Conservation (phyloP, 2,797 vertebrate genomes). For the Hemibagrus guttatus region DNA sequence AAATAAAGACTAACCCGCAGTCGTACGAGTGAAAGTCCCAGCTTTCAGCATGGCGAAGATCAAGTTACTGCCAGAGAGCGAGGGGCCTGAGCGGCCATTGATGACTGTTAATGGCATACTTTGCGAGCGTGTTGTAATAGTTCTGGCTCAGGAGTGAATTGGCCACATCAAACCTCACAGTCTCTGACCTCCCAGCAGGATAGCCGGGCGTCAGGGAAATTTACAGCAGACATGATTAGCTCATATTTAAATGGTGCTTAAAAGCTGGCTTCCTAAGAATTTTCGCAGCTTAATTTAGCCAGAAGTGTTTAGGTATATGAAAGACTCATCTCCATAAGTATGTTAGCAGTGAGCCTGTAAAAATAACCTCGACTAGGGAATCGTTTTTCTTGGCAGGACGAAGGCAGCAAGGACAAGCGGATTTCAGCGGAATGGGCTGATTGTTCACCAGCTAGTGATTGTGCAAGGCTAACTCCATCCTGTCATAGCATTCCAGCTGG, state of each 20-base stretch:
- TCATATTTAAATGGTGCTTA: slow-evolving; percentile 73
- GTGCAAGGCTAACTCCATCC: slow-evolving; percentile 15
- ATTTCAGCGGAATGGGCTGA: slow-evolving; percentile 36
- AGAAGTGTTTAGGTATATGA: slow-evolving; percentile 60
- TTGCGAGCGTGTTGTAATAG: slow-evolving; percentile 59
- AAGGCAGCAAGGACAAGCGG: slow-evolving; percentile 8
- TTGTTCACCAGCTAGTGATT: slow-evolving; percentile 18
- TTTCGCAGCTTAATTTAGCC: slow-evolving; percentile 59
- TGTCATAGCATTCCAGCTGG: slow-evolving; percentile 18
- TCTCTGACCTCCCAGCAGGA: slow-evolving; percentile 68
- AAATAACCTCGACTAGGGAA: slow-evolving; percentile 46
- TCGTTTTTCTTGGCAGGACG: slow-evolving; percentile 46
- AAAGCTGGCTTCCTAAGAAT: slow-evolving; percentile 66
- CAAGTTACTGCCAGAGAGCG: slow-evolving; percentile 67
- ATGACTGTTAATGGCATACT: slow-evolving; percentile 66
- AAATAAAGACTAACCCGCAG: slow-evolving; percentile 64
- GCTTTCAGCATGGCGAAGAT: slow-evolving; percentile 69
- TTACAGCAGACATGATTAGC: slow-evolving; percentile 67
- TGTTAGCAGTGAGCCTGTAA: slow-evolving; percentile 34
- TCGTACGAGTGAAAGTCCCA: slow-evolving; percentile 69
- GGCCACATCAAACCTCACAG: slow-evolving; percentile 61
- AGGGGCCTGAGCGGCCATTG: slow-evolving; percentile 60
- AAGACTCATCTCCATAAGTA: slow-evolving; percentile 53
- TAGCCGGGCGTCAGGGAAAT: slow-evolving; percentile 65
- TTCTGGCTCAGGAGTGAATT: slow-evolving; percentile 53